phyloP scores from a whole-genome alignment of 2,797 vertebrate species.

The Peromyscus melanophrys region DNA sequence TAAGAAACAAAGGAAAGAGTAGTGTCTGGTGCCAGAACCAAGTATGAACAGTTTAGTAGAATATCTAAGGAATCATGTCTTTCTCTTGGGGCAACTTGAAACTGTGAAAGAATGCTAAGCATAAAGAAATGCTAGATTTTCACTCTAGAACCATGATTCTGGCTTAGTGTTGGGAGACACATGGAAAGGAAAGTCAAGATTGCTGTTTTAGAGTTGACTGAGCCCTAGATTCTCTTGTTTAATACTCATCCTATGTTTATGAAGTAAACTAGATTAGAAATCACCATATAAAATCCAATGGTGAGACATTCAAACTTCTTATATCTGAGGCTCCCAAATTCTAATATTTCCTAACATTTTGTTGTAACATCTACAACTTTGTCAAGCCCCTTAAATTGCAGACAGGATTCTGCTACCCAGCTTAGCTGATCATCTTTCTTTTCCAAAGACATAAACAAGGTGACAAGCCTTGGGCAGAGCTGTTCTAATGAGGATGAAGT shows the following conservation, averaged over 20 bases:
- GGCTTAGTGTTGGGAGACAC: background rate
- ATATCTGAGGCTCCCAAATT: background rate
- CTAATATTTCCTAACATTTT: background rate
- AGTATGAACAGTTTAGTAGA: background rate
- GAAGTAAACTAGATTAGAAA: conserved; percentile 51
- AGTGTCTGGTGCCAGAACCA: background rate
- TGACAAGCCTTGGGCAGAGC: background rate
- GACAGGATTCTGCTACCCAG: background rate
- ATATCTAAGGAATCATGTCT: background rate
- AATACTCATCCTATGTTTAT: background rate
- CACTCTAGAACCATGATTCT: background rate
- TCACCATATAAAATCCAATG: background rate
- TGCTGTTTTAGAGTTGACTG: background rate
- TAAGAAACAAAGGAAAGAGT: background rate
- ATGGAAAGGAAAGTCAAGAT: background rate
- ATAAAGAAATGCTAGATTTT: background rate
- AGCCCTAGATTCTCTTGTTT: background rate
- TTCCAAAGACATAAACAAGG: conserved; percentile 45
- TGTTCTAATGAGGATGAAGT: conserved; percentile 35
- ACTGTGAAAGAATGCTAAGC: background rate
- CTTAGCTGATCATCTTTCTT: conserved; percentile 25
- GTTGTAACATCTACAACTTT: background rate
- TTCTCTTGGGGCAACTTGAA: background rate
- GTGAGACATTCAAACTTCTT: background rate
- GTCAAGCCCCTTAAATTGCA: background rate